Percentiles rank a stretch among this genome's conserved stretches.
Conservation (phyloP, 2,113 vertebrate species). For the Apaloderma vittatum region DNA sequence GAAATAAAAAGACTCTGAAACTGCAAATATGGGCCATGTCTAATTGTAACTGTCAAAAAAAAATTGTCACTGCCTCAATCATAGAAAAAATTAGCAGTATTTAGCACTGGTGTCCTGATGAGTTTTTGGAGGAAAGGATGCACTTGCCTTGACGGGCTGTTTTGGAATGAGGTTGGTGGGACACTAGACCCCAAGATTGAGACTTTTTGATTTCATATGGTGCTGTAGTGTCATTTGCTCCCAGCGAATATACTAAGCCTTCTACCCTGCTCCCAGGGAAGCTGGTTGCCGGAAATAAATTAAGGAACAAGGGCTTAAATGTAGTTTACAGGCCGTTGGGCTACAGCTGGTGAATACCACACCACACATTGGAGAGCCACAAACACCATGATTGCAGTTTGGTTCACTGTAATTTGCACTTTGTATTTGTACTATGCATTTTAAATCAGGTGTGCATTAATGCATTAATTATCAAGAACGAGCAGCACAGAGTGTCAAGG, state of each 20-base stretch:
- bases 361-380: neutral
- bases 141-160: neutral
- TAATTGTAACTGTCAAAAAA: neutral
- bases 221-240: neutral
- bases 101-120: neutral
- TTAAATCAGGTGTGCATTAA: constrained; percentile 1
- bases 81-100: neutral
- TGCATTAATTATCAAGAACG: neutral
- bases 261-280: neutral
- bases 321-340: neutral
- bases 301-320: neutral
- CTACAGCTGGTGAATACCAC: neutral
- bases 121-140: neutral
- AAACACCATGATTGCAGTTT: neutral
- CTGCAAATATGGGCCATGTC: neutral
- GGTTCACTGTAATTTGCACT: neutral
- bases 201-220: neutral
- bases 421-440: neutral
- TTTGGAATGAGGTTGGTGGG: neutral
- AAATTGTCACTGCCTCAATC: neutral
- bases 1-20: neutral
- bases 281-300: fast-evolving
- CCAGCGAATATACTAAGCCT: neutral
- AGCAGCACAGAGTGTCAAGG: neutral
- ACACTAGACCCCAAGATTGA: neutral